Evolutionary conservation across 2,797 vertebrate species (phyloP).

Genomic region (Crenuchus spilurus): DNA sequence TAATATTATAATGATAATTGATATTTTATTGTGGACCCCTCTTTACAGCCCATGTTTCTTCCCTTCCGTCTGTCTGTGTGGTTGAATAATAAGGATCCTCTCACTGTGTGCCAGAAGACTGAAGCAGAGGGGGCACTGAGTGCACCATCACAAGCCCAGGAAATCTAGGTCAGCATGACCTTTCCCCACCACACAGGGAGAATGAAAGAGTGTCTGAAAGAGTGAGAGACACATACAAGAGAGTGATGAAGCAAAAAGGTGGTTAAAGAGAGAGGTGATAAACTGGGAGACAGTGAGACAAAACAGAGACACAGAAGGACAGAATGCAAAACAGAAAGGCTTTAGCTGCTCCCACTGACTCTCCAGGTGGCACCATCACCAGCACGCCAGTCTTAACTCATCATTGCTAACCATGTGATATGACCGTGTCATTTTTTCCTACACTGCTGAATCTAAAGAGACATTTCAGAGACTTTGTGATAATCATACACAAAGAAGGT

Average conservation of each 20-base stretch:
- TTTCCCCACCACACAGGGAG: conserved; percentile 52
- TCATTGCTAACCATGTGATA: conserved; percentile 51
- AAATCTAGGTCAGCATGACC: conserved; percentile 63
- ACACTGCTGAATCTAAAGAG: background rate
- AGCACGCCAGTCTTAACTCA: conserved; percentile 48
- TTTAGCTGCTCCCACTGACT: background rate
- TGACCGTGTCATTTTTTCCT: conserved; percentile 11
- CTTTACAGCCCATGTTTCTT: background rate
- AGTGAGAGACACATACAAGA: conserved; percentile 10
- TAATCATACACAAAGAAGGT: too few species aligned
- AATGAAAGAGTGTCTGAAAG: conserved; percentile 29
- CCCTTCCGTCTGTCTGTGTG: background rate
- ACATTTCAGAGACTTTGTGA: background rate
- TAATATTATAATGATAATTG: too few species aligned
- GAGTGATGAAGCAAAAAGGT: background rate
- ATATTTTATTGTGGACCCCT: background rate
- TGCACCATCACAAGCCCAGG: conserved; percentile 38
- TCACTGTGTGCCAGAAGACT: conserved; percentile 36
- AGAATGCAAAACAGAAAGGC: conserved; percentile 9
- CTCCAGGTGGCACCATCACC: conserved; percentile 36
- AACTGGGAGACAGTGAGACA: background rate
- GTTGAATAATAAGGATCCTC: conserved; percentile 47
- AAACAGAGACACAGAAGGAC: conserved; percentile 24
- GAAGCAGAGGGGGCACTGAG: conserved; percentile 43
- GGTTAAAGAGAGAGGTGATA: conserved; percentile 5